These are phyloP conservation scores for Speoplatyrhinus poulsoni DNA, from an alignment of 2,113 vertebrate species.

Conservation along the genomic window DNA sequence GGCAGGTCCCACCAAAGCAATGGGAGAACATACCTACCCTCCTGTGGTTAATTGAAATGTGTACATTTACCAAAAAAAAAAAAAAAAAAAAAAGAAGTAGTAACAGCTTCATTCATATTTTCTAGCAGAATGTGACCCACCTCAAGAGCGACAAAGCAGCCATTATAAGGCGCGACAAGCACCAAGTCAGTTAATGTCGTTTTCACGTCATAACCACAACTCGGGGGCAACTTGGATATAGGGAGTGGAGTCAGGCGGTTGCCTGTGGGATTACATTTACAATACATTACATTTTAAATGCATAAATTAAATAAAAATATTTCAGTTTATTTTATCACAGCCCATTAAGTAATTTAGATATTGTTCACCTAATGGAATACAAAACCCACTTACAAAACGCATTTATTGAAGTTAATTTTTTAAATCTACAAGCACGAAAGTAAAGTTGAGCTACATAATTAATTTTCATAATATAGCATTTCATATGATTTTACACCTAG, in stretches of 20 bases:
- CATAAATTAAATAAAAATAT: no score
- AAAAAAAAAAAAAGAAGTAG: no score
- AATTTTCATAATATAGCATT: no score
- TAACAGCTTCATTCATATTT: background rate
- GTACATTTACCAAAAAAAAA: no score
- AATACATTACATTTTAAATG: no score
- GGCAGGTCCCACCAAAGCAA: slow-evolving; percentile 64
- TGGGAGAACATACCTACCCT: slow-evolving; percentile 60
- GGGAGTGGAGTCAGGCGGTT: slow-evolving; percentile 56
- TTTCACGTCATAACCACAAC: slow-evolving; percentile 68
- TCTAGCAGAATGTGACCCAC: slow-evolving; percentile 32
- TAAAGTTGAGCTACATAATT: no score
- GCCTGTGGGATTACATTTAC: slow-evolving; percentile 36
- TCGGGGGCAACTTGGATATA: slow-evolving; percentile 63
- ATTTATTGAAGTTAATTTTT: no score
- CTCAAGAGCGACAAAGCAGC: slow-evolving; percentile 68
- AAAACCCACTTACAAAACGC: no score
- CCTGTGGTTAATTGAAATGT: slow-evolving; percentile 35
- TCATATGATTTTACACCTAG: no score
- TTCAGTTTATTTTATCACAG: background rate
- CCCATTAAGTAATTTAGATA: background rate
- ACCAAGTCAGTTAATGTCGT: slow-evolving; percentile 47
- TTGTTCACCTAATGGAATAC: no score
- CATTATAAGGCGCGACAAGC: slow-evolving; percentile 68
- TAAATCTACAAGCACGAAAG: no score